Percentiles rank a stretch among this genome's conserved stretches.
Evolutionary conservation across 2,113 vertebrate species (phyloP).

Genomic region (Lates calcarifer): DNA sequence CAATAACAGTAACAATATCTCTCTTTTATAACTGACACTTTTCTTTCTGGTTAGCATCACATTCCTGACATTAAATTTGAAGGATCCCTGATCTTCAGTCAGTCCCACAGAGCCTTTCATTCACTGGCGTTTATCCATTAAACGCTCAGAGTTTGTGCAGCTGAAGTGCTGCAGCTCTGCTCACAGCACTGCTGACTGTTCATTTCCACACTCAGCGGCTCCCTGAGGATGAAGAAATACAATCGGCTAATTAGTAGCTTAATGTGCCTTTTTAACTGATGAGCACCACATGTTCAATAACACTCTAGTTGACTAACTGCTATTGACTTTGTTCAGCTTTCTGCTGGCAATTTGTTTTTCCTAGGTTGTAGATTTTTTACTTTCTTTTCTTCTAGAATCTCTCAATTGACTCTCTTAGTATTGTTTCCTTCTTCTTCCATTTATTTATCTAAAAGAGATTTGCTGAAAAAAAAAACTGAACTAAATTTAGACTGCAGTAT

Average conservation of each 20-base stretch:
- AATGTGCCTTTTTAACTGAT: slow-evolving; percentile 61
- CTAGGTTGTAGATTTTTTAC: not conserved
- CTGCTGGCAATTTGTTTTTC: slow-evolving; percentile 5
- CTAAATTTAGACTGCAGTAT: no score
- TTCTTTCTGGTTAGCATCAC: not conserved
- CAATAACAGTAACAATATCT: no score
- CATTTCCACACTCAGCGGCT: slow-evolving; percentile 21
- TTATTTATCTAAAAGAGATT: not conserved
- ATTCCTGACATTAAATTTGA: not conserved
- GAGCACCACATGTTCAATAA: slow-evolving; percentile 54
- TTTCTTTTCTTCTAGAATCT: not conserved
- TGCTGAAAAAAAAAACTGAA: no score
- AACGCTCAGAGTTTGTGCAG: not conserved
- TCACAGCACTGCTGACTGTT: slow-evolving; percentile 39
- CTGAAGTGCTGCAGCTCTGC: slow-evolving; percentile 13
- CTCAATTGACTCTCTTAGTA: not conserved
- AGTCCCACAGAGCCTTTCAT: not conserved
- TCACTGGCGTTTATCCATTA: not conserved
- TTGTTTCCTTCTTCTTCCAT: not conserved
- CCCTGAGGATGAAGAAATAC: slow-evolving; percentile 51
- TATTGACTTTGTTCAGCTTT: slow-evolving; percentile 37
- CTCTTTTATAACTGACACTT: not conserved
- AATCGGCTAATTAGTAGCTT: slow-evolving; percentile 63
- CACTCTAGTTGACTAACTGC: slow-evolving; percentile 29
- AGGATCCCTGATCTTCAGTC: not conserved